Evolutionary conservation across 2,113 vertebrate genomes (phyloP).

Genomic region (Eulemur rufifrons): DNA sequence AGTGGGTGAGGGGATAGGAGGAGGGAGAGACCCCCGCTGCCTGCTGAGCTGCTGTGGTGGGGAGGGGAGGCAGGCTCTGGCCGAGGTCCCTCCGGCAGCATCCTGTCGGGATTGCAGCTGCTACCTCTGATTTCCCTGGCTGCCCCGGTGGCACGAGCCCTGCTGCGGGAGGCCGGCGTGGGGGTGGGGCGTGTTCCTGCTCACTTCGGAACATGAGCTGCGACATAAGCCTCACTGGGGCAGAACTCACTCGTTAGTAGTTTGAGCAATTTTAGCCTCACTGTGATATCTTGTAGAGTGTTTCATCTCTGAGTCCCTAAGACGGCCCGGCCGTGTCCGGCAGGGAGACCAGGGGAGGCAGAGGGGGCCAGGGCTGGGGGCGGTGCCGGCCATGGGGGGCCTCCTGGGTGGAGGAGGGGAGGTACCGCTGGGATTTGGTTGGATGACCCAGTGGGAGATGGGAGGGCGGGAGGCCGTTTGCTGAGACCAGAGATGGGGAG

Average conservation of each 20-base stretch:
- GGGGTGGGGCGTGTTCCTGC: background rate
- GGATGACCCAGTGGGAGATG: background rate
- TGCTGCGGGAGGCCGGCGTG: background rate
- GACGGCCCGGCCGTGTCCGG: no score
- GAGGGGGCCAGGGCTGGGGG: background rate
- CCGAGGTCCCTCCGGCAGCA: background rate
- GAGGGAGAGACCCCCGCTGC: background rate
- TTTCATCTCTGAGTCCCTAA: background rate
- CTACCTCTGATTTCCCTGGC: background rate
- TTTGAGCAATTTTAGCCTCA: accelerated
- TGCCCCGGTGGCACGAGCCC: accelerated
- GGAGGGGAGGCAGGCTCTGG: background rate
- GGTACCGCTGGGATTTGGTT: background rate
- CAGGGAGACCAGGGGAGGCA: background rate
- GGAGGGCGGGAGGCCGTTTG: background rate
- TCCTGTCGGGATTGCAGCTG: background rate
- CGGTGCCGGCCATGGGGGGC: background rate
- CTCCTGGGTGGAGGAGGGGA: background rate
- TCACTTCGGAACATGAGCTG: accelerated
- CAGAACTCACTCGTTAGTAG: background rate
- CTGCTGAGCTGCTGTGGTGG: no score
- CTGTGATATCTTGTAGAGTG: background rate
- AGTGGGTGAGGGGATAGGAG: background rate
- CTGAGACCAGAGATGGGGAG: background rate
- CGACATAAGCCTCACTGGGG: background rate